Evolutionary conservation across 2,797 vertebrate genomes (phyloP), one percentile per base, ranked within the genome.

Genomic region (Limnodromus scolopaceus): DNA sequence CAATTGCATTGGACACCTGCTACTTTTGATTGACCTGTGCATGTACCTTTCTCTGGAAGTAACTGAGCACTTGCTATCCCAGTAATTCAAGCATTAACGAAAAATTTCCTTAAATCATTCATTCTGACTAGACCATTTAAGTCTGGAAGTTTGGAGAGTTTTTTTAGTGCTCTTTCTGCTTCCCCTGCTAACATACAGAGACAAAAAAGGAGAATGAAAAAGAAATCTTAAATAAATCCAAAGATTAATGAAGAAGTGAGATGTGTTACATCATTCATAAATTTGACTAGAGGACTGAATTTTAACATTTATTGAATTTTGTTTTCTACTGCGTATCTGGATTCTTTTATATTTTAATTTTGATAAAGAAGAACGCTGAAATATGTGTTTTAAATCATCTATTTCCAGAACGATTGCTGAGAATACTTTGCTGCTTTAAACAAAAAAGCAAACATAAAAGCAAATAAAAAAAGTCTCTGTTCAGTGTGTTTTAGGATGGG

Each of bases 71-170:
- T 61, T 55, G 3, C 16, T 69, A 58, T 49, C 5, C 1, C 4
- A 72, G 30, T 34, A 78, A 51, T 63, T 72, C 27, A 74, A 48
- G 4, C 13, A 51, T 4, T 18, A 6, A 87, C 8, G 9, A 68
- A 68, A 11, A 34, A 28, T 74, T 81, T 78, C 53, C 9, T 70
- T 55, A 48, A 81, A 30, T 28, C 5, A 28, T 43, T 68, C 0
- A 30, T 87, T 74, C 28, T 71, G 22, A 64, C 6, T 48, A 10
- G 30, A 77, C 1, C 17, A 39, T 41, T 57, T 86, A 18, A 74
- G 12, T 51, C 4, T 34, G 39, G 5, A 85, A 48, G 8, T 55
- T 32, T 8, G 1, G 10, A 4, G 3, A 0, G 0, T 16, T 25
- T 12, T 53, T 65, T 23, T 32, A 39, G 13, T 63, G 15, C 0